Evolutionary conservation across 2,113 vertebrate species (phyloP), one percentile per base, ranked within the genome.

Genomic region (Amphilophus citrinellus): DNA sequence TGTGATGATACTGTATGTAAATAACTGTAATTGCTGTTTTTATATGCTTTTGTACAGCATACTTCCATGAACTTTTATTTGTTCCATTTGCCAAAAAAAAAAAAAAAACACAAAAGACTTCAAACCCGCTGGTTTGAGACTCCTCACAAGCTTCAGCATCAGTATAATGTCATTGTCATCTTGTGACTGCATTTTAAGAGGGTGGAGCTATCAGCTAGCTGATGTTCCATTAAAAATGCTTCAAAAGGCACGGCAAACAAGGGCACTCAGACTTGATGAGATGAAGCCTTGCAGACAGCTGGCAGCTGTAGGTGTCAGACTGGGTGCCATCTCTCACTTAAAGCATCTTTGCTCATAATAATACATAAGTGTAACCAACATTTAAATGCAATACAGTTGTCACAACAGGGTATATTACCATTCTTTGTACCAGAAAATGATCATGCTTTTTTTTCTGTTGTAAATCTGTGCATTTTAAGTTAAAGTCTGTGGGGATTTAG

Each of bases 1-100:
- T 5, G 1, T 13, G 0, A 53, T 50, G 10, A 32, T 53, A 53
- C 30, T 71, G 6, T 0, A 20, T 39, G 37, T 39, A 8, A 32
- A 32, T 32, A 73, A 53, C 7, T 73, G 17, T 53, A 30, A 30
- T 71, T 71, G 65, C 5, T 18, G 5, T 47, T 71, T 71, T 71
- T 50, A 24, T 71, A 30, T 4, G 0, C 42, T 47, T 50, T 71
- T 50, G 14, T 27, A 71, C 47, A 71, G 14, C 47, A 47, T 17
- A 30, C 3, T 47, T 68, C 42, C 65, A 68, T 42, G 24, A 17
- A 47, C 14, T 47, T 68, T 2, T 47, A 47, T 68, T 68, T 68
- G 1, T 15, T 44, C 7, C 7, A 17, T 66, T 66, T 66, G 9
- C 39, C 15, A 44, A 44, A 44, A 44, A 44, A 44, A 42, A 44